Percentiles rank a stretch among this genome's conserved stretches.
Conservation (phyloP, 2,113 vertebrate genomes). For the Forbesichthys papilliferus region DNA sequence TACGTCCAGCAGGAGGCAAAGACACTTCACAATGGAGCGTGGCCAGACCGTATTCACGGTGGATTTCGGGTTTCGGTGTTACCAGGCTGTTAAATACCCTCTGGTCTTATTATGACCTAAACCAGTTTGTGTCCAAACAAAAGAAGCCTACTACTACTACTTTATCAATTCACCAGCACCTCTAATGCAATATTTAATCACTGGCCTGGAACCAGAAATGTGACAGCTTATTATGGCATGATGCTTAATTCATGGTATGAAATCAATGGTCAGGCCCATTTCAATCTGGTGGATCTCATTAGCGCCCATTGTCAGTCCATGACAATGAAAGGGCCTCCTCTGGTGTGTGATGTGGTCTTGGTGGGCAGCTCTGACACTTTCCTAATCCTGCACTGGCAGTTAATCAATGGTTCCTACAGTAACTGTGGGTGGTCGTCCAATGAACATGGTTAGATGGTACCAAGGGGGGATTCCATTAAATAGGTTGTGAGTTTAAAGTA, state of each 20-base stretch:
- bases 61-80: no score
- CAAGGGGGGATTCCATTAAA: background rate
- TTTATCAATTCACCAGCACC: background rate
- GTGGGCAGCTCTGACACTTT: background rate
- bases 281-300: constrained; percentile 39
- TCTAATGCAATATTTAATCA: constrained; percentile 11
- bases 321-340: background rate
- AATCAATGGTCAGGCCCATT: constrained; percentile 44
- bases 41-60: no score
- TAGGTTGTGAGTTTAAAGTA: no score
- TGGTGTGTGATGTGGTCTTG: background rate
- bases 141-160: background rate
- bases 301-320: constrained; percentile 1
- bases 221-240: background rate
- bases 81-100: no score
- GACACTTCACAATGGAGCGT: no score
- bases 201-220: constrained; percentile 6
- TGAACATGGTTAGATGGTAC: constrained; percentile 13
- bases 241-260: constrained; percentile 35
- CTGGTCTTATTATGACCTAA: no score
- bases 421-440: background rate
- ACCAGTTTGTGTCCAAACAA: background rate
- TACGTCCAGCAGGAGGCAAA: no score
- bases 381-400: constrained; percentile 5
- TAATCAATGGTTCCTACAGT: constrained; percentile 30